Base-by-base conservation (phyloP, 2,888 invertebrate genomes). In the Pilophorus perplexus region DNA sequence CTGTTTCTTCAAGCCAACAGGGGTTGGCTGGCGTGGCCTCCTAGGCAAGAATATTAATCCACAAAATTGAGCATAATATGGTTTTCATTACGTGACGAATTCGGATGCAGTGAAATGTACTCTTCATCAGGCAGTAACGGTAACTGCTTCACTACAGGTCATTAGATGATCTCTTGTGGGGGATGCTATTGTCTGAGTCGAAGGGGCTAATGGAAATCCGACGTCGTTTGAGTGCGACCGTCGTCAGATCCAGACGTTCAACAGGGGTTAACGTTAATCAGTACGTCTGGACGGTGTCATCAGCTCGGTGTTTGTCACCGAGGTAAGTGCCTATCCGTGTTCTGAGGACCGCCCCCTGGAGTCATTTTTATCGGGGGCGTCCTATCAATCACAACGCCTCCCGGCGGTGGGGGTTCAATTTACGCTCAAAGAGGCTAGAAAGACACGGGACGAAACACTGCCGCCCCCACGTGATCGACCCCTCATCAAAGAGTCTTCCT, bases 321-420 rank as follows among this genome's bases (percentile, higher is more conserved):
- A n/a, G n/a, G n/a, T 52, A 52, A 52, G 52, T 52, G 52, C 52
- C 16, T 8, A 52, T 28, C 52, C 52, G 52, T 52, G 52, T 52
- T 28, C 33, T 6, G 16, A 28, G 52, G 18, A 28, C 27, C 52
- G 28, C 27, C 52, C 28, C 52, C 46, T 12, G 46, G 46, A 52
- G 28, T 52, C 52, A 52, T 52, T 52, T 52, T 52, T 52, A 52
- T 52, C 52, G 16, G 33, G 28, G 52, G 18, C 28, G 52, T 52
- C 52, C 52, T 52, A 52, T 52, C 52, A 52, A 52, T 52, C 52
- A 52, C 52, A 52, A 52, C 52, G 52, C 28, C 52, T 25, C 12
- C 52, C 52, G 14, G 10, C 52, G 16, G 25, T 28, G 1, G 12
- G n/a, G 22, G 23, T 46, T 46, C 12, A 46, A 22, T 46, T 12